Conservation (phyloP, 2,113 vertebrate genomes). For the Apus apus region DNA sequence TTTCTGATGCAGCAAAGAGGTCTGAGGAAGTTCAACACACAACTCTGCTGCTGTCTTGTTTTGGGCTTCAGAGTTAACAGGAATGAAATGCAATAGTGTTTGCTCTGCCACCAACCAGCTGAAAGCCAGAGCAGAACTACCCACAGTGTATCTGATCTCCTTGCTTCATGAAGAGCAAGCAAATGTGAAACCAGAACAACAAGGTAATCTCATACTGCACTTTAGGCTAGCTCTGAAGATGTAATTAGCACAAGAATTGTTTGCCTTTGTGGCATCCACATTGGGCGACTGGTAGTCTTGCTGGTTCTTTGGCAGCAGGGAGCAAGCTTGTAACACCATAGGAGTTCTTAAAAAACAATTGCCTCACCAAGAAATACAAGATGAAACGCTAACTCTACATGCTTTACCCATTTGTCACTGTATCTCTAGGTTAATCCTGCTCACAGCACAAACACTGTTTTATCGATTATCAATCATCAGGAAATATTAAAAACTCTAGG, state of each 20-base stretch:
- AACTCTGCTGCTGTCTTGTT: background rate
- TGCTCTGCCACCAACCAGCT: background rate
- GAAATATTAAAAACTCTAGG: background rate
- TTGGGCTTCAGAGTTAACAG: background rate
- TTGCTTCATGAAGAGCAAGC: background rate
- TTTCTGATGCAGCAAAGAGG: background rate
- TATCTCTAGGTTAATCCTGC: background rate
- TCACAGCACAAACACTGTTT: background rate
- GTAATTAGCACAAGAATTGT: background rate
- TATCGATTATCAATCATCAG: background rate
- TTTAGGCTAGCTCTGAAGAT: background rate
- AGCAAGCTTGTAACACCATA: background rate
- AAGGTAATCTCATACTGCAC: background rate
- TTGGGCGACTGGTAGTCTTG: background rate
- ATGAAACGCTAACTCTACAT: background rate
- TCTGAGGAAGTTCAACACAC: background rate
- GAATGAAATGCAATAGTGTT: background rate
- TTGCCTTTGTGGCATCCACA: background rate
- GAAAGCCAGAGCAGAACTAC: background rate
- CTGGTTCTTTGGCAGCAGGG: background rate
- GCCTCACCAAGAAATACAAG: background rate
- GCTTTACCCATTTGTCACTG: background rate
- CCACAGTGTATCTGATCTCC: background rate
- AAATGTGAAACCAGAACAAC: conserved; percentile 1
- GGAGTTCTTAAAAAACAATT: background rate